Evolutionary conservation across 2,888 invertebrate genomes (phyloP).

Genomic region (Sarcophaga rosellei): DNA sequence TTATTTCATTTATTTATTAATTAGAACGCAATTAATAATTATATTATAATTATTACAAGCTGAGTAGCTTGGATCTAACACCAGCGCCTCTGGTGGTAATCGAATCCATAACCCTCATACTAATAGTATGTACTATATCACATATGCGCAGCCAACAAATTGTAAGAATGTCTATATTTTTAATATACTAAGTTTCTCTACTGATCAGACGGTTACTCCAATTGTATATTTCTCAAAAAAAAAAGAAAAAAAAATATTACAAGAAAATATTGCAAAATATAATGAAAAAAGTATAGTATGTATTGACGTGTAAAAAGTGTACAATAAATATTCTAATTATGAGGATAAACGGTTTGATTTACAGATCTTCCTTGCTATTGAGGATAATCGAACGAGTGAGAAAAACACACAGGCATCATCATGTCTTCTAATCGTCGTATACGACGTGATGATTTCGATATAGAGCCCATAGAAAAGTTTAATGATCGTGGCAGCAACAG

Average conservation of each 20-base stretch:
- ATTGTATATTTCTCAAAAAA: neutral
- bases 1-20: too few species aligned
- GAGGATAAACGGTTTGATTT: conserved; percentile 68
- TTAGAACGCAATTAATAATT: too few species aligned
- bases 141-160: neutral
- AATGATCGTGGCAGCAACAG: conserved; percentile 68
- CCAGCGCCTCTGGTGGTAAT: too few species aligned
- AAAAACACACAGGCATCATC: conserved; percentile 43
- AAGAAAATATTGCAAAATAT: conserved; percentile 61
- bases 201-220: conserved; percentile 6
- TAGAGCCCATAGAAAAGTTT: conserved; percentile 67
- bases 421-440: conserved; percentile 71
- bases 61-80: too few species aligned
- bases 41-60: too few species aligned
- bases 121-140: too few species aligned
- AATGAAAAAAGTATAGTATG: conserved; percentile 51
- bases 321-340: conserved; percentile 62
- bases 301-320: conserved; percentile 51
- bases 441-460: conserved; percentile 70
- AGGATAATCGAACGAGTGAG: conserved; percentile 7
- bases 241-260: too few species aligned
- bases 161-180: too few species aligned
- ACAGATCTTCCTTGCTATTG: conserved; percentile 54
- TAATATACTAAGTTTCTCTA: neutral
- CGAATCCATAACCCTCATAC: too few species aligned